Evolutionary conservation across 2,113 vertebrate genomes (phyloP).

Genomic region (Apeltes quadracus): DNA sequence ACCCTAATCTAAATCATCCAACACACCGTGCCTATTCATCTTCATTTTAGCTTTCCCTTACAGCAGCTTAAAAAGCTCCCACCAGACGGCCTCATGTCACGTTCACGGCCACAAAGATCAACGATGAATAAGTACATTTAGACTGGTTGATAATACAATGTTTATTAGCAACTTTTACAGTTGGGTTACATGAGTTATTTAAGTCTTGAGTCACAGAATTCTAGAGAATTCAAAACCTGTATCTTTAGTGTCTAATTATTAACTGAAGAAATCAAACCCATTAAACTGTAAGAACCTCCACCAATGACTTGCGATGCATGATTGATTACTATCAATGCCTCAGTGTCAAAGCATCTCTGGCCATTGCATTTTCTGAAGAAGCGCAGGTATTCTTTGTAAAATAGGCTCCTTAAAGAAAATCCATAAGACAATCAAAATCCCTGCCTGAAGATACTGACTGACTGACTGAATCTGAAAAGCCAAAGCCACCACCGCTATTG

Average conservation of each 20-base stretch:
- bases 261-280: background rate
- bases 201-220: background rate
- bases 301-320: background rate
- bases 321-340: background rate
- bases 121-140: background rate
- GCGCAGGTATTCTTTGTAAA: background rate
- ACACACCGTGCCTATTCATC: no score
- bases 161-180: background rate
- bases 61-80: background rate
- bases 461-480: rapidly evolving
- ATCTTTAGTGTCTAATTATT: background rate
- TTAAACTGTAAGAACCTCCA: background rate
- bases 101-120: background rate
- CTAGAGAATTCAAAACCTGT: background rate
- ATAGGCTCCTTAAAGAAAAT: rapidly evolving
- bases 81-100: background rate
- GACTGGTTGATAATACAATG: background rate
- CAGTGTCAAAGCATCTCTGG: background rate
- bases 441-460: rapidly evolving
- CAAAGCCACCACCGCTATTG: rapidly evolving
- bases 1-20: no score
- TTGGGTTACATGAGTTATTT: background rate
- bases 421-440: background rate
- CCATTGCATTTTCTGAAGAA: background rate
- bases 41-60: no score